These are phyloP conservation scores for Andrena dorsata DNA, from an alignment of 2,888 invertebrate species.

Conservation along the genomic window DNA sequence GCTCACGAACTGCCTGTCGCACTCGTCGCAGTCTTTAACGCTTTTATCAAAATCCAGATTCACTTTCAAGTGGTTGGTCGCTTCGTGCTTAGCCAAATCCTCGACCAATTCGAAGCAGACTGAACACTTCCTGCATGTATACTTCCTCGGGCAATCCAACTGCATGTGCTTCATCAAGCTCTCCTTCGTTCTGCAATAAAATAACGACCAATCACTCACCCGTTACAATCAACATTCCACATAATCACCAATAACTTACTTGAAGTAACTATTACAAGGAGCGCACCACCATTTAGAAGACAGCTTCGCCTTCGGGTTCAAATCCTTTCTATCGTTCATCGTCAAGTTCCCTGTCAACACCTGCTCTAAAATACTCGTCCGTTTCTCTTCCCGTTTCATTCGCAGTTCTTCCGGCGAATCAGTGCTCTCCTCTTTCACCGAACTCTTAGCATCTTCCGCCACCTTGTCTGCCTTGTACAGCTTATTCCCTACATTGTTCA, in stretches of 20 bases:
- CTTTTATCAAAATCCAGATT: constrained; percentile 75
- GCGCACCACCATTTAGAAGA: constrained; percentile 81
- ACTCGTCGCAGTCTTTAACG: constrained; percentile 78
- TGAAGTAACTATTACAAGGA: constrained; percentile 80
- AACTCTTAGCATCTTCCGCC: constrained; percentile 2
- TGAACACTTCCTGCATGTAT: constrained; percentile 78
- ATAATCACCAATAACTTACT: constrained; percentile 64
- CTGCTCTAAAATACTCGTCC: constrained; percentile 79
- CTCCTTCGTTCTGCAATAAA: constrained; percentile 74
- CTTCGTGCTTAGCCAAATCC: constrained; percentile 80
- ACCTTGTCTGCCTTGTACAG: constrained; percentile 12
- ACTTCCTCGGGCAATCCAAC: constrained; percentile 76
- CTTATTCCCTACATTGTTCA: constrained; percentile 29
- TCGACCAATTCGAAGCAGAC: constrained; percentile 75
- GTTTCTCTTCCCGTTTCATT: constrained; percentile 67
- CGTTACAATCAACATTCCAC: neutral
- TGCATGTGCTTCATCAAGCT: constrained; percentile 79
- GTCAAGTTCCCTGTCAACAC: constrained; percentile 78
- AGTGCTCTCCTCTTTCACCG: constrained; percentile 13
- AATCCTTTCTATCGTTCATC: constrained; percentile 76
- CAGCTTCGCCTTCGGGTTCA: constrained; percentile 67
- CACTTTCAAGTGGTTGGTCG: constrained; percentile 76
- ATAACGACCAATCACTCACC: neutral
- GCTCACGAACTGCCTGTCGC: constrained; percentile 79
- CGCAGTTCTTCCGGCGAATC: constrained; percentile 38